A percentile compares a stretch with the other conserved stretches of the same genome.
phyloP scores from a whole-genome alignment of 2,797 vertebrate species.

The Astyanax mexicanus region DNA sequence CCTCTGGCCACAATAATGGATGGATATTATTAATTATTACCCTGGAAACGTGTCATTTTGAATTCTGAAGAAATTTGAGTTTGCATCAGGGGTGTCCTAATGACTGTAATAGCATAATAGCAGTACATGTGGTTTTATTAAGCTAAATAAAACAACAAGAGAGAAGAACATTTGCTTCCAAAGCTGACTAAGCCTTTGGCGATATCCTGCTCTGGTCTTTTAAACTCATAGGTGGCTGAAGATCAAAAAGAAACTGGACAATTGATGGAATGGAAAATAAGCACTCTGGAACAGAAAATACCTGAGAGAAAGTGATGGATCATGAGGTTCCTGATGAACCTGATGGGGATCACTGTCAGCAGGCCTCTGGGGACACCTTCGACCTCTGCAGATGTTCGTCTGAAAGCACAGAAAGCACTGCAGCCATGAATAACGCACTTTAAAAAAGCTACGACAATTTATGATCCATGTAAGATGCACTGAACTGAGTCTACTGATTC shows the following conservation, averaged over 20 bases:
- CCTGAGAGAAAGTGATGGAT: constrained; percentile 30
- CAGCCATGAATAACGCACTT: constrained; percentile 48
- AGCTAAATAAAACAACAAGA: constrained; percentile 36
- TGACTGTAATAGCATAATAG: constrained; percentile 6
- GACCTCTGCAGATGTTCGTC: constrained; percentile 41
- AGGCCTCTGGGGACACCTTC: constrained; percentile 20
- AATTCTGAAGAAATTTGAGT: constrained; percentile 11
- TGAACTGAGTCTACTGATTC: constrained; percentile 46
- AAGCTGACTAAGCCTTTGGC: constrained; percentile 32
- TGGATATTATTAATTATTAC: constrained; percentile 40
- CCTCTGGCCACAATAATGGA: constrained; percentile 16
- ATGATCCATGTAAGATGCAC: constrained; percentile 32
- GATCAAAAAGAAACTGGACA: constrained; percentile 20
- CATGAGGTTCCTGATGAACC: neutral
- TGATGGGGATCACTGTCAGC: constrained; percentile 21
- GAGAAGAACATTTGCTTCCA: constrained; percentile 15
- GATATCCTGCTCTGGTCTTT: constrained; percentile 2
- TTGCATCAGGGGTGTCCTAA: neutral
- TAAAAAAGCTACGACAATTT: constrained; percentile 50
- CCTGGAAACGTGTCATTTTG: constrained; percentile 7
- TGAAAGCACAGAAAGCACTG: constrained; percentile 43
- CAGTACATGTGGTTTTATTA: constrained; percentile 26
- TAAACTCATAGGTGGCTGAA: neutral
- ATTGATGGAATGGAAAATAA: constrained; percentile 34
- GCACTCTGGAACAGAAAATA: constrained; percentile 9